Evolutionary conservation across 53 echinoderm and acorn worm genomes (phyloP).

Genomic region (Stichopus horrens): DNA sequence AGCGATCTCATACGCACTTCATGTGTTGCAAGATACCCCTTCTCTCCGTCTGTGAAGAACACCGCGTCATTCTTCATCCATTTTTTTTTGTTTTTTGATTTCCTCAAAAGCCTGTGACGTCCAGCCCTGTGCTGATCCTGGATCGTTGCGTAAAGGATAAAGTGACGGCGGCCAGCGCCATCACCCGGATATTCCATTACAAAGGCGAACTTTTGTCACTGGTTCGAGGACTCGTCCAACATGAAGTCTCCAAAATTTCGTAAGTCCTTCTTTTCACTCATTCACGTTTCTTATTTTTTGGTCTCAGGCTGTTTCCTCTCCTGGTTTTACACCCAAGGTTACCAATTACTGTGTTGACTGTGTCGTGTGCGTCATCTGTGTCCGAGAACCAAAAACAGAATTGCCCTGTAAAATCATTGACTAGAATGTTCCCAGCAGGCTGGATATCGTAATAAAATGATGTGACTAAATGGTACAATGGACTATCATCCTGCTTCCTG

Average conservation of each 20-base stretch:
- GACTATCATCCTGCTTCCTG: too few species aligned
- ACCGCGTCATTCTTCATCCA: too few species aligned
- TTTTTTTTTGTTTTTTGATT: background rate
- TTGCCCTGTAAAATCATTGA: too few species aligned
- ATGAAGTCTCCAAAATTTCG: conserved; percentile 92
- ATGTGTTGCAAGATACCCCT: too few species aligned
- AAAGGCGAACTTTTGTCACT: conserved; percentile 64
- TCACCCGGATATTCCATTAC: conserved; percentile 88
- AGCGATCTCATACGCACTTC: too few species aligned
- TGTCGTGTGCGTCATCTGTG: too few species aligned
- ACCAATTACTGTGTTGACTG: too few species aligned
- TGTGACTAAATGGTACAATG: too few species aligned
- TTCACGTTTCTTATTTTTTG: background rate
- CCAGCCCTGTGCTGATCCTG: conserved; percentile 83
- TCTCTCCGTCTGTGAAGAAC: too few species aligned
- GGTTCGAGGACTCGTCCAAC: conserved; percentile 66
- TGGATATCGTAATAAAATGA: background rate
- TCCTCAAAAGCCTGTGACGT: conserved; percentile 69
- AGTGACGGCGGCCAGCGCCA: conserved; percentile 66
- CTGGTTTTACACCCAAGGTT: too few species aligned
- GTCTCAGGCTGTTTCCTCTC: too few species aligned
- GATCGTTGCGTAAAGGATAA: conserved; percentile 90
- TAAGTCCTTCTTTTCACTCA: conserved; percentile 24
- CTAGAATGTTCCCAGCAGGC: background rate
- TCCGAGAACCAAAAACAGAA: too few species aligned